Evolutionary conservation across 2,888 invertebrate genomes (phyloP).

Genomic region (Xestia sexstrigata): DNA sequence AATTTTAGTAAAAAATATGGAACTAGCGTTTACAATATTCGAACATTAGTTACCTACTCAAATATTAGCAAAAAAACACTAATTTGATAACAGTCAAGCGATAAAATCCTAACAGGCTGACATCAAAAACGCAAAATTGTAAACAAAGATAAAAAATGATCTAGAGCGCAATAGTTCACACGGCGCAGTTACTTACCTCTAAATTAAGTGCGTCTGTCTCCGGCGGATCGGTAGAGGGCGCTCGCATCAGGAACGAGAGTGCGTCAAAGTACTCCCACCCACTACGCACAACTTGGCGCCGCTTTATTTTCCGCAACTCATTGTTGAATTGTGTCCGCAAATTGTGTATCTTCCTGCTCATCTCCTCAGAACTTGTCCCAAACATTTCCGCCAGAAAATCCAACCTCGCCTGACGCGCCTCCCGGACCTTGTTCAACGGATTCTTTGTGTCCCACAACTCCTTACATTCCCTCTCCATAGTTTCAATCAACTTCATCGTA

Average conservation of each 20-base stretch:
- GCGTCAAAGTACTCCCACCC: constrained; percentile 88
- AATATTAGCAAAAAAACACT: constrained; percentile 17
- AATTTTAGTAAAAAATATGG: not conserved
- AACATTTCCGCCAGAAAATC: constrained; percentile 83
- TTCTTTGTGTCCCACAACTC: constrained; percentile 85
- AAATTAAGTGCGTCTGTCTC: constrained; percentile 83
- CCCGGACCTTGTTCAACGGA: constrained; percentile 78
- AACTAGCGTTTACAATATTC: not conserved
- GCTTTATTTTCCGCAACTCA: constrained; percentile 85
- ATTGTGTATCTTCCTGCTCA: constrained; percentile 85
- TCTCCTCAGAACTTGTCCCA: constrained; percentile 83
- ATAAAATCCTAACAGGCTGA: constrained; percentile 32
- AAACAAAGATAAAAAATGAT: constrained; percentile 28
- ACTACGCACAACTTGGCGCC: constrained; percentile 77
- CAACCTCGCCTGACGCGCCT: constrained; percentile 76
- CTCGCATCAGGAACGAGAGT: constrained; percentile 80
- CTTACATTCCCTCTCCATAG: constrained; percentile 81
- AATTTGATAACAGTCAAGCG: constrained; percentile 28
- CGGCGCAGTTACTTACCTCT: constrained; percentile 74
- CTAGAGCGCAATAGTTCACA: constrained; percentile 2
- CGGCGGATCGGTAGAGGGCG: constrained; percentile 75
- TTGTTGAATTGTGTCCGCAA: constrained; percentile 86
- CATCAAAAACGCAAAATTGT: constrained; percentile 37
- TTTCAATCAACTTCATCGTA: constrained; percentile 81
- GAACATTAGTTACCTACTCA: not conserved